Percentiles rank a stretch among this genome's conserved stretches.
These are phyloP conservation scores for Thalassaphorura encarpata DNA, from an alignment of 1,140 invertebrate species.

Conservation along the genomic window DNA sequence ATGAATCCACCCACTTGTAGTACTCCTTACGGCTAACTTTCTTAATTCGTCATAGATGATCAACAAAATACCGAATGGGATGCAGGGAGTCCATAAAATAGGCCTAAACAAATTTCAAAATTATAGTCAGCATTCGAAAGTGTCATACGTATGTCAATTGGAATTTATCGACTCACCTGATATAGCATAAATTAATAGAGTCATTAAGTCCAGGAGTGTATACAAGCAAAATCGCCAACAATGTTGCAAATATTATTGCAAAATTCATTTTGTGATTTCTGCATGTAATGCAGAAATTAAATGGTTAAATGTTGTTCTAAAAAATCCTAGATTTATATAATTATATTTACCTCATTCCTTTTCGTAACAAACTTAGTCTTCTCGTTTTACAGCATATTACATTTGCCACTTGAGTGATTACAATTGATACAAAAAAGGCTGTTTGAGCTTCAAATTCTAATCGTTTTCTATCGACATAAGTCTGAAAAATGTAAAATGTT, in stretches of 20 bases:
- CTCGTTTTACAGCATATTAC: slow-evolving; percentile 58
- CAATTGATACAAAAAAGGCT: slow-evolving; percentile 56
- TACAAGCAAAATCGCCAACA: slow-evolving; percentile 54
- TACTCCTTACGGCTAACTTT: slow-evolving; percentile 15
- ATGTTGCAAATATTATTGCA: slow-evolving; percentile 59
- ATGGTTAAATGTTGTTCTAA: no score
- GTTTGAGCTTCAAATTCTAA: slow-evolving; percentile 59
- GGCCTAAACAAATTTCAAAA: slow-evolving; percentile 8
- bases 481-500: no score
- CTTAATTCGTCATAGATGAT: slow-evolving; percentile 29
- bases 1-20: slow-evolving; percentile 1
- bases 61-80: slow-evolving; percentile 28
- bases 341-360: no score
- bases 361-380: slow-evolving; percentile 52
- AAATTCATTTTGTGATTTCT: slow-evolving; percentile 69
- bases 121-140: neutral
- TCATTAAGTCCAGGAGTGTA: slow-evolving; percentile 63
- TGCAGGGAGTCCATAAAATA: slow-evolving; percentile 6
- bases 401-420: slow-evolving; percentile 61
- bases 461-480: slow-evolving; percentile 49
- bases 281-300: no score
- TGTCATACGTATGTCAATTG: neutral
- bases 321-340: no score
- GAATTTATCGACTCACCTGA: slow-evolving; percentile 3
- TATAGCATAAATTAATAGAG: slow-evolving; percentile 44